Percentiles rank a stretch among this genome's conserved stretches.
phyloP scores from a whole-genome alignment of 2,113 vertebrate species.

The Saguinus midas region DNA sequence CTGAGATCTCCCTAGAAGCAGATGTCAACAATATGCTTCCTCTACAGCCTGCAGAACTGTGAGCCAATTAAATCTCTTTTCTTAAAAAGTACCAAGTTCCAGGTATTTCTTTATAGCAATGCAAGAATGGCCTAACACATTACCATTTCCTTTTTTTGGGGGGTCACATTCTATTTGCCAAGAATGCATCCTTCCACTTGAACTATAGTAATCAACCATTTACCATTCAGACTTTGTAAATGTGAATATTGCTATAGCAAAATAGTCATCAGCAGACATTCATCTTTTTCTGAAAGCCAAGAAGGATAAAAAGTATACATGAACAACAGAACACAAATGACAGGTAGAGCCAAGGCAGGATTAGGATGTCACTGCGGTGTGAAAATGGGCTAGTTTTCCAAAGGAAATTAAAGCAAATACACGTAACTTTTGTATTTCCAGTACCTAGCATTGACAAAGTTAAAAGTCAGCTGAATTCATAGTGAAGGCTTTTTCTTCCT shows the following conservation, averaged over 20 bases:
- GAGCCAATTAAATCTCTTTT: no score
- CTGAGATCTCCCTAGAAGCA: no score
- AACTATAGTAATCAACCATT: not conserved
- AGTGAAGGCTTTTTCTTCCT: not conserved
- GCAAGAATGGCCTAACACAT: no score
- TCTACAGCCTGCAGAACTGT: no score
- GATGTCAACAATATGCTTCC: no score
- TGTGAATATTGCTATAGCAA: not conserved
- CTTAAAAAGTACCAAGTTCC: no score
- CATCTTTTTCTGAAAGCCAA: not conserved
- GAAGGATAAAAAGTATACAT: not conserved
- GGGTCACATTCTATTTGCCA: not conserved
- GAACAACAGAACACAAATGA: not conserved
- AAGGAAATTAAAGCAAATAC: not conserved
- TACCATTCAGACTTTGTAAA: not conserved
- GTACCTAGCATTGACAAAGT: not conserved
- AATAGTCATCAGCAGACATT: not conserved
- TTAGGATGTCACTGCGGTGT: not conserved
- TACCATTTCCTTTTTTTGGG: not conserved
- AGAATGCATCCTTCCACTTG: not conserved
- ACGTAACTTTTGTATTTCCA: not conserved
- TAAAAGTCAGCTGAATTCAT: not conserved
- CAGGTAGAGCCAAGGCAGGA: not conserved
- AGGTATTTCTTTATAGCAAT: no score
- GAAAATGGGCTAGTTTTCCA: not conserved